Base-by-base conservation (phyloP, 92 coral and sea anemone species). In the Ricordea florida region DNA sequence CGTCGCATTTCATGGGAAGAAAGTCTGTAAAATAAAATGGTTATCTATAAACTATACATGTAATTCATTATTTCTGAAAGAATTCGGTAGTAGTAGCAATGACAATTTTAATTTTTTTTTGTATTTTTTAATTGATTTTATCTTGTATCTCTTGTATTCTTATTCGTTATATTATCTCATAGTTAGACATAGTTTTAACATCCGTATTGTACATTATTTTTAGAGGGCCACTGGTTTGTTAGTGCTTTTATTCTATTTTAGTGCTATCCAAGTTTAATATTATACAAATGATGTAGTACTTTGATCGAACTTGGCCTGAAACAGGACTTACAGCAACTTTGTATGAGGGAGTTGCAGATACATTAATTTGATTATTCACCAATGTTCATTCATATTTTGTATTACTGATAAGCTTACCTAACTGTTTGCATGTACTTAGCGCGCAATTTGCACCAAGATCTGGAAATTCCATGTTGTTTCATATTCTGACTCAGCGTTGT, bases 1-100 rank as follows among this genome's bases (percentile, higher is more conserved):
- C 97, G 81, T 91, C 98, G 50, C 98, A 93, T 50, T 81, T 91
- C 91, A 93, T 71, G 44, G 98, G 98, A 52, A 93, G 89, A 67
- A 93, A 93, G 69, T 93, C 98, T 93, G 57, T 10, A 63, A 68
- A 46, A 26, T 10, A 76, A 44, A 50, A 33, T 4, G 32, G 15
- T 31, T 37, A 33, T 46, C 28, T 13, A 10, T 26, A 10, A 23
- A 40, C 28, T 17, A 22, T 16, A 20, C 29, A 60, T 16, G 21
- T 5, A 28, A 47, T 8, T 21, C 37, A 3, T 23, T 10, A 3
- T 26, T 16, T 9, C 13, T 29, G 30, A 56, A 13, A 10, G 6
- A 8, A 18, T 6, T 18, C 11, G 20, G 6, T 6, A n/a, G 10
- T n/a, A 4, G 11, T 7, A 15, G 26, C 55, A 18, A 8, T 18